Base-by-base conservation (phyloP, 2,888 invertebrate genomes). In the Pseudococcus jackbeardsleyi region DNA sequence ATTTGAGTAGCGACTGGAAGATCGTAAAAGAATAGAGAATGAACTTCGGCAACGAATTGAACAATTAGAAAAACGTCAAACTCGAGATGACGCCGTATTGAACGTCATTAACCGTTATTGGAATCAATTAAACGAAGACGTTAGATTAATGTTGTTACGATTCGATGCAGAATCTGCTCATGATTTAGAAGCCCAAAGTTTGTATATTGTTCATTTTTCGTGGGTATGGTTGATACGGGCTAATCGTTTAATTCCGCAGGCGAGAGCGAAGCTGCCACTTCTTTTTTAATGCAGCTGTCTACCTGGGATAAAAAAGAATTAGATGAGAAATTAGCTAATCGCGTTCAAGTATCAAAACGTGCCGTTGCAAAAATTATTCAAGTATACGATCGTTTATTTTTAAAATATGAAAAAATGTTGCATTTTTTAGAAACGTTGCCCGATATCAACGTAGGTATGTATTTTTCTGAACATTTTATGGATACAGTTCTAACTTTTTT, bases 291-390 rank as follows among this genome's bases (percentile, higher is more conserved):
- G 92, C 97, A 98, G 91, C 92, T 99, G 68, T 98, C 98, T 0
- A 98, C 98, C 0, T 99, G 99, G 98, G 99, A 99, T 91, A 98
- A 98, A 91, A 97, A 98, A 91, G 99, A 99, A 91, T 92, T 99
- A 88, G 99, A 99, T 91, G 98, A 98, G 90, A 98, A 98, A 92
- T 93, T 99, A 59, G 97, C 98, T 0, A 98, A 98, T 92, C 93
- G 99, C 46, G 99, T 99, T 8, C 98, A 97, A 93, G 98, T 99
- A 26, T 98, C 98, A 12, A 98, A 98, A 91, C 93, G 99, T 89
- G 99, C 98, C 9, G 98, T 99, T 33, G 98, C 98, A 3, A 99
- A 99, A 93, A 96, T 99, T 46, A 95, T 99, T 87, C 98, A 98
- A 92, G 98, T 98, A 0, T 99, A 98, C 92, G 99, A 99, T 92